Evolutionary conservation across 2,113 vertebrate species (phyloP), one percentile per base, ranked within the genome.

Genomic region (Nesogale talazaci): DNA sequence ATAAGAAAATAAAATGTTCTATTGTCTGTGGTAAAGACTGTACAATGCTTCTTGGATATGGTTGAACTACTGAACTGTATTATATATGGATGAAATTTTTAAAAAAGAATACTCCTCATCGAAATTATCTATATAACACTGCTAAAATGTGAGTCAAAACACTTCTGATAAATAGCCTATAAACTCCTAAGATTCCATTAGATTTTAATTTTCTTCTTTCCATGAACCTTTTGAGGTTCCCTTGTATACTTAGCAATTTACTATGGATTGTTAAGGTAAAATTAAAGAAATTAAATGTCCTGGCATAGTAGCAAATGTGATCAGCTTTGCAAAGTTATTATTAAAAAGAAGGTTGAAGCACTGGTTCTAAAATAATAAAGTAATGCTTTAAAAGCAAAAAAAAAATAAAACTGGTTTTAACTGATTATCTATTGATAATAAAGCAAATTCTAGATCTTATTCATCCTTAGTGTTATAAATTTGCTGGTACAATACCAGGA

Each of bases 311-410:
- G 90, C 23, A 74, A 88, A 84, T 17, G 38, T 83, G 34, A 42
- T 36, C 22, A 84, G 36, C 75, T 88, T 59, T 61, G 29, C 42
- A 59, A 86, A 76, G 69, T 72, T 40, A 78, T 85, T 93, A 91
- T 63, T 89, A 82, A 88, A 91, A 63, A 12, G 31, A 29, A 85
- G 86, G 34, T 46, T 46, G 34, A 42, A 75, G 14, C 65, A 91
- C 63, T 29, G 90, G 23, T 84, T 83, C 31, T 82, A 74, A 76
- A 87, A 34, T 81, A 29, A 91, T 25, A 25, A 92, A 88, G 81
- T 42, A 52, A 69, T n/a, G 15, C 34, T 94, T 81, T 85, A 65
- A 84, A 88, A 93, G 57, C n/a, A 90, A 81, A 79, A 46, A 90
- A 90, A 36, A 70, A 80, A 84, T n/a, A 85, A 87, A 70, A 67